Conservation (phyloP, 1,140 invertebrate species). For the Aphis craccivora region DNA sequence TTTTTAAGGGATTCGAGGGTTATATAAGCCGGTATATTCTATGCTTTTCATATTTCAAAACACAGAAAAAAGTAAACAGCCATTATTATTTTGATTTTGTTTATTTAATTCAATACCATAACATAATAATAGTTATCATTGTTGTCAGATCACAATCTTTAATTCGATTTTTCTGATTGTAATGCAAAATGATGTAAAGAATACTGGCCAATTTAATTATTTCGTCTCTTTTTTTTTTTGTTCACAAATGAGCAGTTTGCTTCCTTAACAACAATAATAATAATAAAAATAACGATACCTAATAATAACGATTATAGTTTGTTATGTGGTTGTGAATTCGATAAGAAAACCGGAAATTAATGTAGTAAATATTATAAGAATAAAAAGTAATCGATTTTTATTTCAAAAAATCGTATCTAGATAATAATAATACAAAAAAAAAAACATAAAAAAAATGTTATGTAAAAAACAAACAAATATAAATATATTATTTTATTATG, state of each 20-base stretch:
- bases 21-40: not conserved
- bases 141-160: not conserved
- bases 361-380: not conserved
- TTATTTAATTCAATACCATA: not conserved
- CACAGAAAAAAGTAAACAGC: not conserved
- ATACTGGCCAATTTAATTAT: not conserved
- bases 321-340: not conserved
- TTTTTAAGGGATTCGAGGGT: not conserved
- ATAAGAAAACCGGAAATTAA: not conserved
- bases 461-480: not conserved
- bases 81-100: not conserved
- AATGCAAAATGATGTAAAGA: not conserved
- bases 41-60: conserved; percentile 2
- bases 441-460: too few species aligned
- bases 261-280: not conserved
- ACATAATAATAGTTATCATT: not conserved
- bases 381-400: not conserved
- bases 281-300: not conserved
- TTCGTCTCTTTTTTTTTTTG: not conserved
- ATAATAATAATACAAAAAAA: not conserved
- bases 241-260: not conserved
- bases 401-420: not conserved
- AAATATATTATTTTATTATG: not conserved
- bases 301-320: not conserved
- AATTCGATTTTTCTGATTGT: not conserved